phyloP scores from a whole-genome alignment of 2,797 vertebrate species.

The Varecia variegata region DNA sequence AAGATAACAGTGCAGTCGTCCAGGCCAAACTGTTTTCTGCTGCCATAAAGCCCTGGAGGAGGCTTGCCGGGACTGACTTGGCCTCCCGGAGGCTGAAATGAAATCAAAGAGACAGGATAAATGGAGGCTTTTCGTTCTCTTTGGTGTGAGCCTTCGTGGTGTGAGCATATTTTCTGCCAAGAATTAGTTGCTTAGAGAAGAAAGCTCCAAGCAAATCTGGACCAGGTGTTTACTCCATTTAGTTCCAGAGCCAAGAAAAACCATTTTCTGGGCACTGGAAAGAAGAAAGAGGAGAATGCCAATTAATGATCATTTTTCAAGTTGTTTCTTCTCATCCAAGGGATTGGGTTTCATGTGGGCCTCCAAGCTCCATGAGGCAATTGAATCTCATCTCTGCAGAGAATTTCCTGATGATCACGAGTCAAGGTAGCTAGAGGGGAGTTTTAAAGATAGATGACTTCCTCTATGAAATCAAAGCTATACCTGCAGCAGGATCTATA shows the following conservation, averaged over 20 bases:
- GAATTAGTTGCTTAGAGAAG: conserved; percentile 55
- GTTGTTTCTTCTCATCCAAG: conserved; percentile 55
- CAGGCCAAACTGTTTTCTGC: not conserved
- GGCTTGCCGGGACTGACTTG: not conserved
- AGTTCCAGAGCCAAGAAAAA: conserved; percentile 58
- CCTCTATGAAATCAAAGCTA: conserved; percentile 56
- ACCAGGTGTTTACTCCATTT: conserved; percentile 23
- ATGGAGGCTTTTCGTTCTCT: not conserved
- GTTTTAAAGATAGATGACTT: conserved; percentile 43
- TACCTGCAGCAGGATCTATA: not conserved
- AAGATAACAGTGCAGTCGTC: not conserved
- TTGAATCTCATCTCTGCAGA: conserved; percentile 58
- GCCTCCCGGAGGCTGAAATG: conserved; percentile 49
- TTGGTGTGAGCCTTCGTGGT: conserved; percentile 25
- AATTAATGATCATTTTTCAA: conserved; percentile 75
- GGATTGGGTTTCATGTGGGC: not conserved
- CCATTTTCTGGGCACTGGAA: conserved; percentile 47
- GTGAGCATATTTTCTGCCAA: conserved; percentile 33
- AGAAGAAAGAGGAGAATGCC: conserved; percentile 55
- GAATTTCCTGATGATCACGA: not conserved
- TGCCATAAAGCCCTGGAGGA: not conserved
- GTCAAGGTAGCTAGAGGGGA: conserved; percentile 17
- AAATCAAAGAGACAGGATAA: conserved; percentile 51
- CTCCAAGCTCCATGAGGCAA: conserved; percentile 39
- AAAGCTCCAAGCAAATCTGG: conserved; percentile 58